Base-by-base conservation (phyloP, 2,797 vertebrate genomes). In the Oophaga sylvatica region DNA sequence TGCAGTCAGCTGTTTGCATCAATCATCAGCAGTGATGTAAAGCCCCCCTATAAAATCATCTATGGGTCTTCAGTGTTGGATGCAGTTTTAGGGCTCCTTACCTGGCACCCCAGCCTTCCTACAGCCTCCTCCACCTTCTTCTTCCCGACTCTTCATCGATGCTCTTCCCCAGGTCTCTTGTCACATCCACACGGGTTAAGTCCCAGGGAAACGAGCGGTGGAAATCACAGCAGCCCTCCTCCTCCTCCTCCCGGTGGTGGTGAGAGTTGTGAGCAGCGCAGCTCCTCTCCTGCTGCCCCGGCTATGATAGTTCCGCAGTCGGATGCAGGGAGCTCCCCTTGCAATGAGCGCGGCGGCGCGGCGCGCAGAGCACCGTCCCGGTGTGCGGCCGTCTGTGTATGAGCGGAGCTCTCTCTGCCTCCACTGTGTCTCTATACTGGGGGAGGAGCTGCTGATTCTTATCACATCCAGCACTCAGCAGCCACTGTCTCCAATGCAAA, bases 141-240 rank as follows among this genome's bases (percentile, higher is more conserved):
- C 80, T 31, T 67, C 45, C 78, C 57, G 67, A 60, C 65, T 81
- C 83, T 53, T 82, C 84, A 81, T 89, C 45, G 26, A 35, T 68
- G 71, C 81, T 35, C 76, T 60, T 31, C 65, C 78, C 87, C 35
- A 65, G 60, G 41, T 62, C 73, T 79, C 57, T 77, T 41, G 79
- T 89, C 88, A 89, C 88, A 89, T 89, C 88, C 88, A 89, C 62
- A 77, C 62, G 29, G 35, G 29, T 81, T 41, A 87, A 87, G 81
- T 85, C 83, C 87, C 56, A 17, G 70, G 81, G 76, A 73, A 80
- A 84, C 10, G 22, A 68, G 71, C 12, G 60, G 48, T 41, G 29
- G 11, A 80, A 80, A 80, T 16, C 45, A 80, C n/a, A 81, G 48
- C 57, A 67, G n/a, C 57, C 56, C 78, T 45, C 53, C 65, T 78